Base-by-base conservation (phyloP, 2,797 vertebrate species). In the Malacoctenus gilli region DNA sequence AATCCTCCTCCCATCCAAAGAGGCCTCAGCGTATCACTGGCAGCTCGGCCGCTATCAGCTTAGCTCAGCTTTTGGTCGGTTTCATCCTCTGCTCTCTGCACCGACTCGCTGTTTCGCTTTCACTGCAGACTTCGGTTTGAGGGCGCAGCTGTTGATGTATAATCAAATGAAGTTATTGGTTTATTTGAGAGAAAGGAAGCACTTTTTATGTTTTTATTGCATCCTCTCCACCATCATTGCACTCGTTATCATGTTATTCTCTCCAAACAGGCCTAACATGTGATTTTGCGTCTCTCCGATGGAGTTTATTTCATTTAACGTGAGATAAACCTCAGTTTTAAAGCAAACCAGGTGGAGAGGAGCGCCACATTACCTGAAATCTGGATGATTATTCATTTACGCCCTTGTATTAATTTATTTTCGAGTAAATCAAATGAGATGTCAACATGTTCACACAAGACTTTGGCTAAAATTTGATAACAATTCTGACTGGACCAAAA, bases 1-100 rank as follows among this genome's bases (percentile, higher is more conserved):
- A 78, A 78, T 76, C 73, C 75, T 68, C 48, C 52, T 65, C 65
- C 46, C 52, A 19, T 61, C 68, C 65, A 73, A 65, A 79, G 66
- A 76, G 60, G 61, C 70, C 75, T 79, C 64, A 20, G 68, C 51
- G 38, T 66, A 58, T 80, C 75, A 76, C 42, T 47, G 53, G 44
- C 48, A 63, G 66, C 50, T 39, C 28, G 18, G 71, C 48, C 68
- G 4, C 38, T 52, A 47, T 68, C 70, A 60, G 80, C 63, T 77
- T 70, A 79, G 59, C 68, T 79, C 60, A 59, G 68, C 63, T 42
- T 63, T 72, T 36, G 50, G 64, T 43, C 46, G 3, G 15, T 63
- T 23, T 68, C 68, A 71, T 84, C 71, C 48, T 57, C 59, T 48
- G 31, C 4, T 43, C 43, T 23, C 48, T 28, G 46, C 25, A 0